phyloP scores from a whole-genome alignment of 2,797 vertebrate species.

The Coluber constrictor region DNA sequence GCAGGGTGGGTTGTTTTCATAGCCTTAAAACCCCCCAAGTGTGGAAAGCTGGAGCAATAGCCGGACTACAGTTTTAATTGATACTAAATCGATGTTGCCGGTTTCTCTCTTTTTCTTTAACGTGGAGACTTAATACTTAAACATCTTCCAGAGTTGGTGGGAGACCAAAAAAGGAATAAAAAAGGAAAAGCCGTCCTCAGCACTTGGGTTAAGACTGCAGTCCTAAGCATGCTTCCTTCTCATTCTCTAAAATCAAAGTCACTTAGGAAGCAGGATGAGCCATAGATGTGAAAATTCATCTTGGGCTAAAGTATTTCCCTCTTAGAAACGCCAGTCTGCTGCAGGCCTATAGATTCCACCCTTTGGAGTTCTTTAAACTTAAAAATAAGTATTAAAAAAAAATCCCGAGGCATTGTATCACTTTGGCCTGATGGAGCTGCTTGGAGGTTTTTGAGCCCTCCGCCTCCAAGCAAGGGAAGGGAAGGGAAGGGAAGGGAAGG shows the following conservation, averaged over 20 bases:
- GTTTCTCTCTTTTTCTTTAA: background rate
- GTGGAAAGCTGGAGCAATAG: background rate
- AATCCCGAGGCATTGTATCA: background rate
- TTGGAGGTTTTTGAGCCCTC: background rate
- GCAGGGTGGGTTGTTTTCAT: background rate
- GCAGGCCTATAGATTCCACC: background rate
- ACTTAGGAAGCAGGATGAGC: background rate
- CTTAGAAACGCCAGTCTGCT: background rate
- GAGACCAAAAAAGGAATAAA: background rate
- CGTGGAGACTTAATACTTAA: background rate
- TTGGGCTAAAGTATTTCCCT: background rate
- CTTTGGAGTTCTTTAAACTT: background rate
- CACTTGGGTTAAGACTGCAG: background rate
- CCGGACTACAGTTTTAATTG: background rate
- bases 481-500: background rate
- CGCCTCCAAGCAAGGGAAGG: background rate
- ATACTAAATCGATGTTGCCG: background rate
- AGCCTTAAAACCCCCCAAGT: background rate
- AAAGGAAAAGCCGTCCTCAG: background rate
- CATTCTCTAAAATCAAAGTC: background rate
- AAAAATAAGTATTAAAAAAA: background rate
- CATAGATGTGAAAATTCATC: background rate
- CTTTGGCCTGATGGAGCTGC: constrained; percentile 18
- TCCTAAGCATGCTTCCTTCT: background rate
- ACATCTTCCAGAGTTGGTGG: background rate